Percentiles rank a stretch among this genome's conserved stretches.
These are phyloP conservation scores for Ceriagrion tenellum DNA, from an alignment of 2,888 invertebrate species.

Conservation along the genomic window DNA sequence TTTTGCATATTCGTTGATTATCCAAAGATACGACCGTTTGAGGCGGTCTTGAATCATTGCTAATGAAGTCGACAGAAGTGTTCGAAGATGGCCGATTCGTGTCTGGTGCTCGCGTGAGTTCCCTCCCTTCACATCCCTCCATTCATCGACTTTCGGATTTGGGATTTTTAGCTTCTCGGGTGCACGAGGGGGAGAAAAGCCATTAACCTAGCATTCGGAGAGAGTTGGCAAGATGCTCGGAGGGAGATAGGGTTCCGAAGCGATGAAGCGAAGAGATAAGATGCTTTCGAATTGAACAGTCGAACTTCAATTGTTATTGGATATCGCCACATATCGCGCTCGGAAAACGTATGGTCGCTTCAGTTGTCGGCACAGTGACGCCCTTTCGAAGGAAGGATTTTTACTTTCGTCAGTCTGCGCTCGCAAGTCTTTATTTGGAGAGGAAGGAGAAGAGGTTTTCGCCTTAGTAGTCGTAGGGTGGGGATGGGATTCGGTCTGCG, in stretches of 20 bases:
- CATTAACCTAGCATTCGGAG: constrained; percentile 14
- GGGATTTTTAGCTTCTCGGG: background rate
- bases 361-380: background rate
- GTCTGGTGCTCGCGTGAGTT: background rate
- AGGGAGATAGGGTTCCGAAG: background rate
- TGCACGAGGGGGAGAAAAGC: background rate
- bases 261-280: constrained; percentile 13
- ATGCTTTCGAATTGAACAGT: background rate
- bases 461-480: background rate
- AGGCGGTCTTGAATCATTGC: background rate
- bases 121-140: background rate
- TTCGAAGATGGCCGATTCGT: background rate
- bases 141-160: background rate
- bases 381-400: background rate
- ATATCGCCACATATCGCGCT: background rate
- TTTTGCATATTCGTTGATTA: background rate
- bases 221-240: constrained; percentile 21
- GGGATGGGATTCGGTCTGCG: background rate
- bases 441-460: background rate
- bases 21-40: background rate
- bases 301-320: constrained; percentile 1
- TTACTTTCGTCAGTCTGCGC: background rate
- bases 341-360: background rate
- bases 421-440: background rate
- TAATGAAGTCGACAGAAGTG: background rate